Evolutionary conservation across 2,113 vertebrate genomes (phyloP).

Genomic region (Callocephalon fimbriatum): DNA sequence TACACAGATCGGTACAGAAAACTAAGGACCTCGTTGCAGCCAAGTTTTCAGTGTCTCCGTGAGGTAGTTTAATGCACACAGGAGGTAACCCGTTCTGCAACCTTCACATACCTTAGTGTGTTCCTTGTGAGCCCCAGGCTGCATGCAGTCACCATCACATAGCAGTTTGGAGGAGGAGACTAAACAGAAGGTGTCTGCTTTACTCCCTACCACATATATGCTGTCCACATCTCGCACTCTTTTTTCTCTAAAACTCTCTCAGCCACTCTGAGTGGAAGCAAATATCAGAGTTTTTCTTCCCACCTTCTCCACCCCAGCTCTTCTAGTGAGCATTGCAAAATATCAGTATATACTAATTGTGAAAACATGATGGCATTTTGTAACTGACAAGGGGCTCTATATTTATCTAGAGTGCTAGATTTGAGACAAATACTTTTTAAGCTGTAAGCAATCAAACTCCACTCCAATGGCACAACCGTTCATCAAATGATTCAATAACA

Average conservation of each 20-base stretch:
- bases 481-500: not conserved
- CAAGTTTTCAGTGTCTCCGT: not conserved
- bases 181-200: not conserved
- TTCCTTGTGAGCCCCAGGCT: not conserved
- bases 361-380: not conserved
- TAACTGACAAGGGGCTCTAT: not conserved
- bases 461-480: not conserved
- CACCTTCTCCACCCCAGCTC: not conserved
- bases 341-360: not conserved
- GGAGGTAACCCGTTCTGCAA: not conserved
- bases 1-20: not conserved
- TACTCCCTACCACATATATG: not conserved
- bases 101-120: not conserved
- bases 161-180: not conserved
- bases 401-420: not conserved
- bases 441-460: not conserved
- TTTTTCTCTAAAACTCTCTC: not conserved
- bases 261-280: not conserved
- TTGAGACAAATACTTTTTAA: not conserved
- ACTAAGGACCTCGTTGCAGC: not conserved
- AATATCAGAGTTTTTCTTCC: not conserved
- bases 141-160: accelerated
- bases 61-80: not conserved
- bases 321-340: not conserved
- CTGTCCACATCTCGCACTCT: no score